Conservation (phyloP, 2,888 invertebrate species). For the Helicoverpa assulta region DNA sequence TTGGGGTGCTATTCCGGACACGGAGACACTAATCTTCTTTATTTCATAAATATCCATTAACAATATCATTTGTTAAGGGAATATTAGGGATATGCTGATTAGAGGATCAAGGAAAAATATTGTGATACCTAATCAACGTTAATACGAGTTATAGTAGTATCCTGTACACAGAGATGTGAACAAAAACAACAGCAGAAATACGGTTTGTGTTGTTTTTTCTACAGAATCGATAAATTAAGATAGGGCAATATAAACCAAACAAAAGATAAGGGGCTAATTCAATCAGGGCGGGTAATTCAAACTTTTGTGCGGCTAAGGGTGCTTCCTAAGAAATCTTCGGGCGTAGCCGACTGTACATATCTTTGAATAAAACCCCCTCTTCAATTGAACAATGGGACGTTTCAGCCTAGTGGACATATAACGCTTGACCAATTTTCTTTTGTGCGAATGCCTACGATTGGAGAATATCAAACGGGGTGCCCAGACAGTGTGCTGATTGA, state of each 20-base stretch:
- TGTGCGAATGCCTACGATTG: conserved; percentile 86
- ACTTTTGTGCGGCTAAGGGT: conserved; percentile 76
- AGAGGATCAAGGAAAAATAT: conserved; percentile 42
- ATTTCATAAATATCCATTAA: conserved; percentile 67
- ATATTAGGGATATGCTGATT: conserved; percentile 52
- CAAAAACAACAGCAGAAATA: neutral
- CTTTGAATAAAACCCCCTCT: conserved; percentile 83
- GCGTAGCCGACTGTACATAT: conserved; percentile 81
- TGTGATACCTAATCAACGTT: conserved; percentile 27
- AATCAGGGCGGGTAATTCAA: conserved; percentile 72
- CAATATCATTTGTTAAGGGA: conserved; percentile 49
- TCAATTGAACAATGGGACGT: conserved; percentile 85
- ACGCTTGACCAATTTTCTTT: conserved; percentile 90
- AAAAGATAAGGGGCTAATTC: conserved; percentile 73
- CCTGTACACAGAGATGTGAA: neutral
- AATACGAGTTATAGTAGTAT: neutral
- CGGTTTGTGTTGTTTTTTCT: conserved; percentile 27
- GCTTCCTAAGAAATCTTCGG: conserved; percentile 73
- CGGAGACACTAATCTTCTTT: conserved; percentile 68
- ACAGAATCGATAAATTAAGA: conserved; percentile 56
- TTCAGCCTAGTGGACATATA: conserved; percentile 86
- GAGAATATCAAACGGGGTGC: conserved; percentile 84
- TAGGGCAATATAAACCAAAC: conserved; percentile 60
- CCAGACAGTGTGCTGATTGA: conserved; percentile 81
- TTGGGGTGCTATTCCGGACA: conserved; percentile 81